Evolutionary conservation across 2,113 vertebrate species (phyloP).

Genomic region (Hemibagrus wyckioides): DNA sequence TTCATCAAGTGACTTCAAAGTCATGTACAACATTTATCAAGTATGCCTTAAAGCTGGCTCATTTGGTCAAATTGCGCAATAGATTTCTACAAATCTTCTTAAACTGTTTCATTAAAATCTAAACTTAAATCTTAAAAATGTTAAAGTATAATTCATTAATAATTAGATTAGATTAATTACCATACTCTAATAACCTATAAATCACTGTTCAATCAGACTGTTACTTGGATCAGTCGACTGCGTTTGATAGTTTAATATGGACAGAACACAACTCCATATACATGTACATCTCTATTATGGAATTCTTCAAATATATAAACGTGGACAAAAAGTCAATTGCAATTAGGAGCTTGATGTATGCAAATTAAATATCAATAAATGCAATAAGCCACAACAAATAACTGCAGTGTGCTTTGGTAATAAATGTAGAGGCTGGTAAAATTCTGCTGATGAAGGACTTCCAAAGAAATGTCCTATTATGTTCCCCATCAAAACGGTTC

Average conservation of each 20-base stretch:
- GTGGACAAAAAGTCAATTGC: slow-evolving; percentile 35
- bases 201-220: not conserved
- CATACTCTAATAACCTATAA: not conserved
- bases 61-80: not conserved
- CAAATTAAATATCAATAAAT: slow-evolving; percentile 40
- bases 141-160: not conserved
- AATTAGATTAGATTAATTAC: not conserved
- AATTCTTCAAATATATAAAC: slow-evolving; percentile 31
- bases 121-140: not conserved
- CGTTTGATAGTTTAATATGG: slow-evolving; percentile 17
- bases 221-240: not conserved
- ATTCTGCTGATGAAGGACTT: slow-evolving; percentile 22
- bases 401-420: slow-evolving; percentile 20
- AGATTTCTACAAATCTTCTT: not conserved
- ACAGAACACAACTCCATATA: slow-evolving; percentile 1
- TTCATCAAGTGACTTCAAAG: not conserved
- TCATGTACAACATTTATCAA: not conserved
- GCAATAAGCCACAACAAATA: slow-evolving; percentile 12
- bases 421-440: slow-evolving; percentile 9
- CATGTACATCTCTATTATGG: slow-evolving; percentile 25
- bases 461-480: slow-evolving; percentile 16
- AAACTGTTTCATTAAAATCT: not conserved
- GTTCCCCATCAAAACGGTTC: not conserved
- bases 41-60: not conserved
- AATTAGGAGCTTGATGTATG: slow-evolving; percentile 42